Percentiles rank a stretch among this genome's conserved stretches.
phyloP scores from a whole-genome alignment of 2,113 vertebrate species.

The Neodon shergylaensis region DNA sequence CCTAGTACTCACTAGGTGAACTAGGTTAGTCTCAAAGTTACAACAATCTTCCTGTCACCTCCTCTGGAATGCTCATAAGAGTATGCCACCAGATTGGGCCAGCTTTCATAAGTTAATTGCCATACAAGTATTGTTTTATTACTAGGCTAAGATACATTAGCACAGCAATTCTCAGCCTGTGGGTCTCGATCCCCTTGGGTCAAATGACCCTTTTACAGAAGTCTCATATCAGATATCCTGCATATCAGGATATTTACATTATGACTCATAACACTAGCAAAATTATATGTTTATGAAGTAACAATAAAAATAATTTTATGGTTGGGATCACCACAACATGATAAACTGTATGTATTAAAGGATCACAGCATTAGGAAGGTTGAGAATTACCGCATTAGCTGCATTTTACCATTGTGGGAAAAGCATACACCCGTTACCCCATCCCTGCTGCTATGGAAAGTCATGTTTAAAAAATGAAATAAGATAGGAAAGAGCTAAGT shows the following conservation, averaged over 20 bases:
- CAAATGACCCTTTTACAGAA: not conserved
- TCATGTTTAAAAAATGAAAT: conserved; percentile 36
- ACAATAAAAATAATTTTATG: not conserved
- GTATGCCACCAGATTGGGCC: not conserved
- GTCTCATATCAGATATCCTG: not conserved
- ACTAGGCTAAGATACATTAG: not conserved
- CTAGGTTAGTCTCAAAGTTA: not conserved
- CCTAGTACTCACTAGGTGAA: not conserved
- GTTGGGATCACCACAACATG: not conserved
- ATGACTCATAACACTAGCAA: not conserved
- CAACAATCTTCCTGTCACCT: not conserved
- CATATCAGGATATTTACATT: not conserved
- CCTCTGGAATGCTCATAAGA: not conserved
- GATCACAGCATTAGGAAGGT: not conserved
- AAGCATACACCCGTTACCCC: not conserved
- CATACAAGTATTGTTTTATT: not conserved
- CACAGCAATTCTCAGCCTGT: not conserved
- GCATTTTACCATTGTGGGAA: not conserved
- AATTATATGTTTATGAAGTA: not conserved
- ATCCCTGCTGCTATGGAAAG: not conserved
- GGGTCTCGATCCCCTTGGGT: not conserved
- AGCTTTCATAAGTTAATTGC: not conserved
- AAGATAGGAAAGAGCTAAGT: not conserved
- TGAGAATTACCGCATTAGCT: not conserved
- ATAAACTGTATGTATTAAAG: not conserved